Evolutionary conservation across 1,140 invertebrate species (phyloP).

Genomic region (Megathymus violae): DNA sequence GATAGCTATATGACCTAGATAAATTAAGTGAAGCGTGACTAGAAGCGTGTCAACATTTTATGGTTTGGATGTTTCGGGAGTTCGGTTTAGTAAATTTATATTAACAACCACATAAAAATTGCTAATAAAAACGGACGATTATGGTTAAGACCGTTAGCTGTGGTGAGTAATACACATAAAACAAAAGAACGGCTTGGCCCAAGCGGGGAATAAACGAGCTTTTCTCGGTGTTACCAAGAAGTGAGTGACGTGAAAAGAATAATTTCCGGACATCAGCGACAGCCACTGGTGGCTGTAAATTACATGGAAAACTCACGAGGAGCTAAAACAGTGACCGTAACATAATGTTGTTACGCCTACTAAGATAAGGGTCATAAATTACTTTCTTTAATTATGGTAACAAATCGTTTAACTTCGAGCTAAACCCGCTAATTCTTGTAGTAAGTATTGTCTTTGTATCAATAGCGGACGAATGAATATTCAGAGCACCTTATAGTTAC

Average conservation of each 20-base stretch:
- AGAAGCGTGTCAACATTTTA: conserved; percentile 22
- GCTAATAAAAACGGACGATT: conserved; percentile 19
- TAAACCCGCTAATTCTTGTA: too few relatives aligned
- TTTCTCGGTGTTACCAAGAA: conserved; percentile 44
- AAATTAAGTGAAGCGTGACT: conserved; percentile 9
- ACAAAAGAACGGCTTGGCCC: conserved; percentile 28
- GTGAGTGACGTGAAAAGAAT: conserved; percentile 48
- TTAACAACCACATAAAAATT: conserved; percentile 21
- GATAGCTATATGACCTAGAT: conserved; percentile 17
- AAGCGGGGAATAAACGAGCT: conserved; percentile 37
- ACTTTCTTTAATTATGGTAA: neutral
- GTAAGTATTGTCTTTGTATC: too few relatives aligned
- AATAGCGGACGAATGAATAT: too few relatives aligned
- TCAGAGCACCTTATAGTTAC: too few relatives aligned
- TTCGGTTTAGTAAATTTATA: conserved; percentile 16
- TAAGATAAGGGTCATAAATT: conserved; percentile 2
- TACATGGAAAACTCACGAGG: conserved; percentile 38
- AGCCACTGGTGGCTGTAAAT: conserved; percentile 39
- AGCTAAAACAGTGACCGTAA: conserved; percentile 34
- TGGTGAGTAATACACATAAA: conserved; percentile 31
- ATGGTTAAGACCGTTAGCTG: conserved; percentile 15
- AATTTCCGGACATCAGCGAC: conserved; percentile 49
- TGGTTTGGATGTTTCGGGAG: neutral
- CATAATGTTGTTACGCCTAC: conserved; percentile 7
- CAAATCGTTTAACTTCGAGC: too few relatives aligned